Evolutionary conservation across 1,140 invertebrate species (phyloP), one percentile per base, ranked within the genome.

Genomic region (Carcinoscorpius rotundicauda): DNA sequence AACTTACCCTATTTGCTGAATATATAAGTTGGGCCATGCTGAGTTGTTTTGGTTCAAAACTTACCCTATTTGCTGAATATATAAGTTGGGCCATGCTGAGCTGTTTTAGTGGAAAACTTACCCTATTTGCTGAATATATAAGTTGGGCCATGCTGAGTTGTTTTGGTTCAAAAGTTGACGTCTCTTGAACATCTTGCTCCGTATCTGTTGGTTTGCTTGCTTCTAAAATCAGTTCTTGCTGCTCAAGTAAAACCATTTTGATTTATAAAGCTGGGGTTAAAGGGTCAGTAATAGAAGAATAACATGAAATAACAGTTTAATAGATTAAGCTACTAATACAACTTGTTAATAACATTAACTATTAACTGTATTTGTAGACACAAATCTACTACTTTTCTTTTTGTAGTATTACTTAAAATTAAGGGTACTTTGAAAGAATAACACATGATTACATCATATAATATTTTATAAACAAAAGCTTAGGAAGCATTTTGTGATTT

Each of bases 91-190:
- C 89, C 66, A 91, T 81, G 72, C 89, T 91, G 71, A 90, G 86
- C 75, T 93, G 88, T 74, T 88, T 88, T n/a, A n/a, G 53, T 55
- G 5, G 50, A 57, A 49, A 56, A 72, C 77, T 77, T 78, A 87
- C 85, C 76, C 91, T 87, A 78, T 97, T 97, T 74, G 94, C 92
- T 68, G 90, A 89, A 78, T 97, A 97, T 73, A 97, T 93, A 75
- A 91, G 89, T 79, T 97, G 91, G 59, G 91, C 89, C 66, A 91
- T 81, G 72, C 89, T 91, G 71, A 90, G 86, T 75, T 93, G 88
- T 74, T 88, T 88, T 49, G 84, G 82, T 67, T 87, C 82, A 55
- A 61, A 57, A 9, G 61, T 64, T 60, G 71, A 66, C 75, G 83
- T 77, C 77, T 85, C 78, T 74, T 84, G 82, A 51, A 74, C 71